Base-by-base conservation (phyloP, 2,113 vertebrate species). In the Nycticryphes semicollaris region DNA sequence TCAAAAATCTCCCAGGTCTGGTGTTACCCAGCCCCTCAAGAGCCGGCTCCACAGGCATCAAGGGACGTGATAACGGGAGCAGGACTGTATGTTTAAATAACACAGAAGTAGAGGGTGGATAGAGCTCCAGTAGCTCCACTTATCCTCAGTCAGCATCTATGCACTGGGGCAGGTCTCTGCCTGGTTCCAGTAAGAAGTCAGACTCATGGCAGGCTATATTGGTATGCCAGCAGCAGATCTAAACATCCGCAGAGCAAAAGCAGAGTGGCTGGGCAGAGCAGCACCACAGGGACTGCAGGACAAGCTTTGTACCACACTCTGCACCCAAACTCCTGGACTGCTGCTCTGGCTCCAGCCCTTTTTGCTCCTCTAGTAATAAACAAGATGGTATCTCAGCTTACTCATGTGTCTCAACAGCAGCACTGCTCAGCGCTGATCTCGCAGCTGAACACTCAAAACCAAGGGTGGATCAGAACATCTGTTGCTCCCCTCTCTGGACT, bases 341-440 rank as follows among this genome's bases (percentile, higher is more conserved):
- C 41, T 63, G 68, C 45, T 56, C 56, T 18, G 54, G 22, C 41
- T 56, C n/a, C 43, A 51, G 39, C 20, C 28, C 50, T 37, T 78
- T 67, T 70, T 47, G 51, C 19, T 69, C 3, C 41, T 19, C 20
- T 6, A 20, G 13, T 37, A 10, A 45, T 54, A 54, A 59, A 33
- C 0, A 0, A 74, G 31, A 28, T 3, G 10, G 19, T 47, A 45
- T 62, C 57, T 53, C 51, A 66, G 41, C 53, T 50, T 76, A 16
- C 47, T 53, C 7, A 10, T 6, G 21, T 7, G 17, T 73, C 39
- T 92, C 56, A 67, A 6, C 10, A 77, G 14, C 63, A 81, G 22
- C 6, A 24, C 27, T 51, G 33, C 33, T 88, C 24, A 66, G 41
- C 24, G 16, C 14, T 60, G 76, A 86, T 11, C 14, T 88, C 41